These are phyloP conservation scores for Echeneis naucrates DNA, from an alignment of 2,797 vertebrate genomes.

Conservation along the genomic window DNA sequence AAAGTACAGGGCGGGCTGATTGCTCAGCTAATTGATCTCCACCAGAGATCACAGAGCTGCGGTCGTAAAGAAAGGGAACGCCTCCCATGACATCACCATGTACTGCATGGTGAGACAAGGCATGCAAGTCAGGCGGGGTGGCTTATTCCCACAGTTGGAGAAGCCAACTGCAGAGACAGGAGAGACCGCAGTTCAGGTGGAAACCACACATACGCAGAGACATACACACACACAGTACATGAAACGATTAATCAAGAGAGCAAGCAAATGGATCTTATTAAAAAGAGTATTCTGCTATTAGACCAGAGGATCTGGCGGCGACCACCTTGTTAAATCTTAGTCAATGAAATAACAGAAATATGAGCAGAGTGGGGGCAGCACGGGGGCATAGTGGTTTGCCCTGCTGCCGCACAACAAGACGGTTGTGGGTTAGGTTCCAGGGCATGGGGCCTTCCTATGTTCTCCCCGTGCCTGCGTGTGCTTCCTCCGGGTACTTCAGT, in stretches of 20 bases:
- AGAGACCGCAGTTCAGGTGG: conserved; percentile 24
- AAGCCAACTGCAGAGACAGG: conserved; percentile 22
- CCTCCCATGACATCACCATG: conserved; percentile 79
- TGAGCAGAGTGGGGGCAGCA: conserved; percentile 7
- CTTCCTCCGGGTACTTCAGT: no score
- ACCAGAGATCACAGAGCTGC: conserved; percentile 81
- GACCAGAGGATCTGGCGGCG: conserved; percentile 19
- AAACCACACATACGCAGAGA: conserved; percentile 18
- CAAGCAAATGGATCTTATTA: conserved; percentile 34
- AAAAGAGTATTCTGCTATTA: conserved; percentile 20
- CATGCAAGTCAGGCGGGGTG: conserved; percentile 41
- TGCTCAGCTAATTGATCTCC: conserved; percentile 86
- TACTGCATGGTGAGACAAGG: conserved; percentile 45
- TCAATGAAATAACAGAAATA: conserved; percentile 24
- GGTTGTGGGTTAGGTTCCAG: no score
- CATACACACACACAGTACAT: conserved; percentile 21
- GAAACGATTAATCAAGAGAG: conserved; percentile 41
- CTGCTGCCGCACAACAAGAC: no score
- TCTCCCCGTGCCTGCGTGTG: no score
- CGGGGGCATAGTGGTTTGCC: no score
- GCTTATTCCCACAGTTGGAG: conserved; percentile 56
- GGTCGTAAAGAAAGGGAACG: conserved; percentile 74
- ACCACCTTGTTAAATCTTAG: conserved; percentile 29
- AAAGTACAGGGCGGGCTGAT: conserved; percentile 80
- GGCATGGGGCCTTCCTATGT: no score